Evolutionary conservation across 2,888 invertebrate species (phyloP).

Genomic region (Campoletis raptor): DNA sequence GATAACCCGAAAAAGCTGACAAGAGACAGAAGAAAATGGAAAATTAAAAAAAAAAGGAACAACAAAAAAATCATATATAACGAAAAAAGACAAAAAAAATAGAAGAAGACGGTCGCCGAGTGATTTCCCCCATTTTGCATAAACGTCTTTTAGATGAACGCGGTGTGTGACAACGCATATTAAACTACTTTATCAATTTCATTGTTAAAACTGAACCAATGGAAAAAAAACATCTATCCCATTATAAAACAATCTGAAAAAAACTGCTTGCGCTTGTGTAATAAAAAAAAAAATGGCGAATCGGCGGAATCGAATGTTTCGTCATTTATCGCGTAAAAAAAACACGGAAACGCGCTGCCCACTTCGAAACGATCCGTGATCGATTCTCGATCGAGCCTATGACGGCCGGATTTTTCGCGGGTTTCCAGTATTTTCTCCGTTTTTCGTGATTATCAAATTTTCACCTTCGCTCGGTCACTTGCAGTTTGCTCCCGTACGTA

Average conservation of each 20-base stretch:
- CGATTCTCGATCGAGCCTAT: slow-evolving; percentile 61
- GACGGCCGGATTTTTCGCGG: slow-evolving; percentile 57
- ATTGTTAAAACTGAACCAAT: slow-evolving; percentile 71
- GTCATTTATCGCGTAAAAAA: not conserved
- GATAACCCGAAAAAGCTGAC: slow-evolving; percentile 82
- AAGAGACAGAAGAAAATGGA: slow-evolving; percentile 71
- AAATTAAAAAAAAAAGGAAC: slow-evolving; percentile 7
- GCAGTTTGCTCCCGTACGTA: not conserved
- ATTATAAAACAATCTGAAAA: slow-evolving; percentile 39
- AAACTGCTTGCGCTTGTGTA: slow-evolving; percentile 33
- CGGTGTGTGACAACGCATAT: slow-evolving; percentile 76
- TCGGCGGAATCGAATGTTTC: slow-evolving; percentile 5
- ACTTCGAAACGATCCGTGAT: slow-evolving; percentile 38
- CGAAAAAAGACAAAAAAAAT: not conserved
- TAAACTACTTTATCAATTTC: slow-evolving; percentile 69
- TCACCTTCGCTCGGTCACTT: not conserved
- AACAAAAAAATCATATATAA: slow-evolving; percentile 24
- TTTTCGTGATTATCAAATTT: not conserved
- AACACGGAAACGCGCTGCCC: not conserved
- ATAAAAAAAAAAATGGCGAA: not conserved
- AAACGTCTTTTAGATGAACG: slow-evolving; percentile 72
- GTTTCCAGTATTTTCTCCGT: slow-evolving; percentile 39
- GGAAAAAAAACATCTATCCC: slow-evolving; percentile 52
- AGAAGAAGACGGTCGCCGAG: slow-evolving; percentile 74
- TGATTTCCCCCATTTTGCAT: slow-evolving; percentile 69